A percentile compares a stretch with the other conserved stretches of the same genome.
Conservation (phyloP, 2,888 invertebrate species). For the Aspidiotus destructor region DNA sequence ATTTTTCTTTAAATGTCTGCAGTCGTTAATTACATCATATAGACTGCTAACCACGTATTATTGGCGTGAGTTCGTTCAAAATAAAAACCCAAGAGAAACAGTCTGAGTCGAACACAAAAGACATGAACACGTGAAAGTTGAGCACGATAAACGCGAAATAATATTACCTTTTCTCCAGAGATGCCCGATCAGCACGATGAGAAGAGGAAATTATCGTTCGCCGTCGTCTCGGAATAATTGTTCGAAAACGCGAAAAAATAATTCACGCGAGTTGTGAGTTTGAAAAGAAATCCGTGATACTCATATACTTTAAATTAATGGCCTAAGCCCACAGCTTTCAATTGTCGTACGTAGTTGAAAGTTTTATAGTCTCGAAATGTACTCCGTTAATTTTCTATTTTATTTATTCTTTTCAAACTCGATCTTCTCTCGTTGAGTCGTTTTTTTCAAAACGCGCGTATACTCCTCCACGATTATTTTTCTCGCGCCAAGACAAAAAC, state of each 20-base stretch:
- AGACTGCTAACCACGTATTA: neutral
- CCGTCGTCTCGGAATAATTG: neutral
- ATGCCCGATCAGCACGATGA: constrained; percentile 4
- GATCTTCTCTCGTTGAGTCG: too few relatives aligned
- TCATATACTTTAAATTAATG: too few relatives aligned
- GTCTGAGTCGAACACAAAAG: neutral
- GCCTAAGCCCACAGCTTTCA: too few relatives aligned
- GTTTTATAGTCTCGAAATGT: too few relatives aligned
- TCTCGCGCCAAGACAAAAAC: too few relatives aligned
- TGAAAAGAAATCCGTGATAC: too few relatives aligned
- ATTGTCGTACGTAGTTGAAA: too few relatives aligned
- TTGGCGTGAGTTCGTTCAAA: neutral
- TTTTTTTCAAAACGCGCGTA: too few relatives aligned
- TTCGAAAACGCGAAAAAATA: neutral
- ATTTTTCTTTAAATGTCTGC: neutral
- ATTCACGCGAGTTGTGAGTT: too few relatives aligned
- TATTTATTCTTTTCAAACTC: too few relatives aligned
- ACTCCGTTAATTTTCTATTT: too few relatives aligned
- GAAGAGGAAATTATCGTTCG: neutral
- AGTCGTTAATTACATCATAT: constrained; percentile 2
- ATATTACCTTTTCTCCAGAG: neutral
- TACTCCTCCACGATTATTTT: too few relatives aligned
- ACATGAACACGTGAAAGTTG: constrained; percentile 4
- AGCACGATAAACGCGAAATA: constrained; percentile 4
- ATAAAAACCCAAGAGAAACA: neutral